phyloP scores from a whole-genome alignment of 2,797 vertebrate genomes.

The Periparus ater region DNA sequence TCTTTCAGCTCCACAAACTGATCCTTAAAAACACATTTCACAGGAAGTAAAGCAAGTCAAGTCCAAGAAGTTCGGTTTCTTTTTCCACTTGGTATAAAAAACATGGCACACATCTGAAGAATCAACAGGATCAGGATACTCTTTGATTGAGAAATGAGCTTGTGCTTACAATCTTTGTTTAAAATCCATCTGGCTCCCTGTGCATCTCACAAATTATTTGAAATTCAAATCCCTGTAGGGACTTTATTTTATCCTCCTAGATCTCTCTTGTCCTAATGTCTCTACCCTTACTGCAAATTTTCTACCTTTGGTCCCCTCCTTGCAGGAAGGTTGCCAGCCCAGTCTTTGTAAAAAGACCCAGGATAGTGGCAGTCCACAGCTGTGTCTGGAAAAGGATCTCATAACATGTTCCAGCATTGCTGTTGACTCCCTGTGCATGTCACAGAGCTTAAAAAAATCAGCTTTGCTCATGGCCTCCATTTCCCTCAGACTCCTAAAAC shows the following conservation, averaged over 20 bases:
- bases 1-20: background rate
- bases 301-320: background rate
- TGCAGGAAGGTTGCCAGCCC: background rate
- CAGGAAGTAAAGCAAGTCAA: background rate
- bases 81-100: background rate
- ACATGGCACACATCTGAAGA: fast-evolving
- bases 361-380: background rate
- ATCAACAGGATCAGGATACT: background rate
- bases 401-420: background rate
- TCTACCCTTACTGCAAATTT: background rate
- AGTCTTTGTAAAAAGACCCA: background rate
- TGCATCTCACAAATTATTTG: background rate
- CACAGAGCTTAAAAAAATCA: background rate
- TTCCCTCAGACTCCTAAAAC: background rate
- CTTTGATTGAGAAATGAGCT: background rate
- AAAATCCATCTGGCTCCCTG: background rate
- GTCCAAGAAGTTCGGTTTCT: background rate
- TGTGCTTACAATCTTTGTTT: background rate
- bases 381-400: background rate
- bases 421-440: background rate
- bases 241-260: background rate
- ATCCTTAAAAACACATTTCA: background rate
- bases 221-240: background rate
- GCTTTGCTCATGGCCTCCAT: background rate
- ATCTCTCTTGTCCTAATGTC: background rate